Evolutionary conservation across 2,888 invertebrate species (phyloP).

Genomic region (Drosophila barbarae): DNA sequence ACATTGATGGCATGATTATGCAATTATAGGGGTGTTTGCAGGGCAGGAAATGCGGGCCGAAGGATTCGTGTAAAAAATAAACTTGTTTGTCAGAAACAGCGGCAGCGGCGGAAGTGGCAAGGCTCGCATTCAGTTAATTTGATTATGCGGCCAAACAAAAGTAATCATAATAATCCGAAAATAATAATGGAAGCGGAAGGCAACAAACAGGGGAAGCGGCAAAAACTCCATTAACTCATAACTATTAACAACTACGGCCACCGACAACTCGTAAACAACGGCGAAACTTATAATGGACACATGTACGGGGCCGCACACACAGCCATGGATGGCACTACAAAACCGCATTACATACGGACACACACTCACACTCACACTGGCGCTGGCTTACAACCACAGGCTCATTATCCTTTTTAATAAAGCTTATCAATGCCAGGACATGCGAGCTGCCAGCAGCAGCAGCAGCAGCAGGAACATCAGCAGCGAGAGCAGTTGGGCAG

Average conservation of each 20-base stretch:
- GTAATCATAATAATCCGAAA: conserved; percentile 73
- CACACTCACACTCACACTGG: conserved; percentile 17
- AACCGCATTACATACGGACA: conserved; percentile 53
- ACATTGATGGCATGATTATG: conserved; percentile 44
- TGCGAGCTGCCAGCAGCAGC: conserved; percentile 71
- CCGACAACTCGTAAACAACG: conserved; percentile 71
- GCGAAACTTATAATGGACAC: conserved; percentile 75
- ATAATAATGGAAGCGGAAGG: conserved; percentile 67
- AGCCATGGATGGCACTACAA: conserved; percentile 34
- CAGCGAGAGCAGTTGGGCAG: conserved; percentile 43
- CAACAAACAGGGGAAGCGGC: conserved; percentile 33
- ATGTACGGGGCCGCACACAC: conserved; percentile 49
- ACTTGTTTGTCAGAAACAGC: conserved; percentile 39
- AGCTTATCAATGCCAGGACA: conserved; percentile 75
- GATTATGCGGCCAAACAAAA: conserved; percentile 68
- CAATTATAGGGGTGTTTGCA: conserved; percentile 40
- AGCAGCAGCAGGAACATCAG: conserved; percentile 47
- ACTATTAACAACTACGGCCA: conserved; percentile 69
- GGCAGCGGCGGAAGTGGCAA: conserved; percentile 17
- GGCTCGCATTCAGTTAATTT: conserved; percentile 60
- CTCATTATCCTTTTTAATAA: conserved; percentile 75
- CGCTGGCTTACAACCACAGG: conserved; percentile 52
- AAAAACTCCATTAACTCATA: conserved; percentile 74
- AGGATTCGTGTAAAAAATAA: conserved; percentile 30
- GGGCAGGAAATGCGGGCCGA: conserved; percentile 19